Base-by-base conservation (phyloP, 2,797 vertebrate genomes). In the Poecilia velifera region DNA sequence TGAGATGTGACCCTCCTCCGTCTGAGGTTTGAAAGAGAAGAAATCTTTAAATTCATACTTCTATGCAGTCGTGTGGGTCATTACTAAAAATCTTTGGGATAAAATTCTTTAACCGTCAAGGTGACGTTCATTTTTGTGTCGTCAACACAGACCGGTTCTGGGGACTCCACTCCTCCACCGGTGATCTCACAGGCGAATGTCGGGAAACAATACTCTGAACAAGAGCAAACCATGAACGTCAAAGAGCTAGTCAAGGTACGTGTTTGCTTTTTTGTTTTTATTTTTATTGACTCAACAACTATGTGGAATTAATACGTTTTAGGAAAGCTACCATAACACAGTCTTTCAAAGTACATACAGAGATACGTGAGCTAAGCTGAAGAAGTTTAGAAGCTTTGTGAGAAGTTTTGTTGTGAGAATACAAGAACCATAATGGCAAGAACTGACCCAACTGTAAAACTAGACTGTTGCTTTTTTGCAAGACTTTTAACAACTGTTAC, bases 181-280 rank as follows among this genome's bases (percentile, higher is more conserved):
- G 49, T 74, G 59, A 0, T 0, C 13, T 76, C 81, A 31, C 85
- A 72, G 45, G 53, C 0, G 0, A 31, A 16, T 43, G 14, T 0
- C 0, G 6, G 43, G 36, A 82, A 0, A 41, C 57, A 16, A 3
- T 36, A 5, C 34, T 0, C 73, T 4, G 0, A 0, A 41, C 41
- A 9, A 39, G 28, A 6, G 49, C 31, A 0, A 46, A 1, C 28
- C 12, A 3, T 3, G 49, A 51, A 22, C 2, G 49, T 51, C 2
- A 5, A 0, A 2, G 14, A 45, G 6, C 8, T 72, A 57, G 39
- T 41, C 47, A 77, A 36, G 79, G 79, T 83, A 73, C 12, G 3
- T 7, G 1, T 51, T 51, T 51, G 0, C 6, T 2, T 12, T 68
- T 28, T 46, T 1, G 46, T 22, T 62, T 22, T 14, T 22, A 8